phyloP scores from a whole-genome alignment of 2,113 vertebrate genomes.

The Lota lota region DNA sequence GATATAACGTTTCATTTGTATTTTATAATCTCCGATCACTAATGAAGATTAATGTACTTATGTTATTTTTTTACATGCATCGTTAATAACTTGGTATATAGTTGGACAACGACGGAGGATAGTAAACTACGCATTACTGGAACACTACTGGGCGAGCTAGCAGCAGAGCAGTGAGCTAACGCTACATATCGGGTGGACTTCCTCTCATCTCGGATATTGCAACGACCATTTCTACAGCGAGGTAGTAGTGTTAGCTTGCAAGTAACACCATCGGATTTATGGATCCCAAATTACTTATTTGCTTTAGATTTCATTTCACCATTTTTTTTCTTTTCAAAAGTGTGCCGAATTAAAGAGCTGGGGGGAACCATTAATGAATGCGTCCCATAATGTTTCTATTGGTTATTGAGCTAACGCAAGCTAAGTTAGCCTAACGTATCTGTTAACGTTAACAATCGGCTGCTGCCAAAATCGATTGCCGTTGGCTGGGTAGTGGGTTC shows the following conservation, averaged over 20 bases:
- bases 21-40: neutral
- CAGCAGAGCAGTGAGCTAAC: neutral
- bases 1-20: slow-evolving; percentile 6
- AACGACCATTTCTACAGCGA: slow-evolving; percentile 40
- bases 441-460: no score
- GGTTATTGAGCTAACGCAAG: no score
- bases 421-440: no score
- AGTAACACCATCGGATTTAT: slow-evolving; percentile 24
- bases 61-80: neutral
- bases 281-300: neutral
- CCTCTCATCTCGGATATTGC: slow-evolving; percentile 34
- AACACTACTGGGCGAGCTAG: neutral
- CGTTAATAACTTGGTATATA: neutral
- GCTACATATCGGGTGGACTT: slow-evolving; percentile 35
- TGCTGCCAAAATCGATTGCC: neutral
- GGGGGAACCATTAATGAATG: no score
- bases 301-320: no score
- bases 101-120: neutral
- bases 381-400: no score
- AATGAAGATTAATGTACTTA: neutral
- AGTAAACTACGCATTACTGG: neutral
- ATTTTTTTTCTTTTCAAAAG: no score
- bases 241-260: slow-evolving; percentile 50
- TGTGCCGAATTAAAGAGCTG: no score
- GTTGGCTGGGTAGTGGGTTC: no score